Evolutionary conservation across 1,140 invertebrate species (phyloP).

Genomic region (Drosophila quadrilineata): DNA sequence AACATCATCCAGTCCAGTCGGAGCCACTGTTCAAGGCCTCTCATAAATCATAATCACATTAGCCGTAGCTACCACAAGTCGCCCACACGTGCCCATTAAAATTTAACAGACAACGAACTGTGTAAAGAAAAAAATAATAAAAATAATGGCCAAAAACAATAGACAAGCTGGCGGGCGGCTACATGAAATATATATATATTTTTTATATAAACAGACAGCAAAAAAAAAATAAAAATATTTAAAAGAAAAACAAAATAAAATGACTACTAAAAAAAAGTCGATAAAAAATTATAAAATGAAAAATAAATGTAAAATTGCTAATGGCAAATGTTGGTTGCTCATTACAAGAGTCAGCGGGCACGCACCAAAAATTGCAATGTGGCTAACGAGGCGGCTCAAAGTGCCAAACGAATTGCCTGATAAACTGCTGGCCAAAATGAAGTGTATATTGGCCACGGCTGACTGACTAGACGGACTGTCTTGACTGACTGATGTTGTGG

Average conservation of each 20-base stretch:
- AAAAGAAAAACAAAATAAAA: not conserved
- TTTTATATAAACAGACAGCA: constrained; percentile 55
- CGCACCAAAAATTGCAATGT: constrained; percentile 43
- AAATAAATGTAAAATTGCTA: constrained; percentile 44
- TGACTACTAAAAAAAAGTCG: not conserved
- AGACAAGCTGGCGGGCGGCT: no score
- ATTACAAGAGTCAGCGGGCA: constrained; percentile 38
- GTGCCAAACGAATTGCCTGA: constrained; percentile 63
- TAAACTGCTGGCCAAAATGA: constrained; percentile 71
- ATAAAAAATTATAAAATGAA: not conserved
- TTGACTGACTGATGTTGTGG: not conserved
- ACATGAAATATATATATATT: constrained; percentile 61
- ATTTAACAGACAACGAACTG: constrained; percentile 15
- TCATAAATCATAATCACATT: constrained; percentile 75
- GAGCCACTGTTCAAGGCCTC: constrained; percentile 60
- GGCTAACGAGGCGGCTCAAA: constrained; percentile 70
- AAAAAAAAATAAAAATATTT: constrained; percentile 8
- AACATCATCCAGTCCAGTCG: constrained; percentile 11
- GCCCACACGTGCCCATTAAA: constrained; percentile 51
- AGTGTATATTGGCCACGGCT: constrained; percentile 35
- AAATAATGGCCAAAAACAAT: constrained; percentile 6
- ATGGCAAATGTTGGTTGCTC: constrained; percentile 61
- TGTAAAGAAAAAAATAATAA: constrained; percentile 31
- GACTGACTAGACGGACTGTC: constrained; percentile 24
- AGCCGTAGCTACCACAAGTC: constrained; percentile 39